Conservation (phyloP, 2,113 vertebrate species). For the Indri indri region DNA sequence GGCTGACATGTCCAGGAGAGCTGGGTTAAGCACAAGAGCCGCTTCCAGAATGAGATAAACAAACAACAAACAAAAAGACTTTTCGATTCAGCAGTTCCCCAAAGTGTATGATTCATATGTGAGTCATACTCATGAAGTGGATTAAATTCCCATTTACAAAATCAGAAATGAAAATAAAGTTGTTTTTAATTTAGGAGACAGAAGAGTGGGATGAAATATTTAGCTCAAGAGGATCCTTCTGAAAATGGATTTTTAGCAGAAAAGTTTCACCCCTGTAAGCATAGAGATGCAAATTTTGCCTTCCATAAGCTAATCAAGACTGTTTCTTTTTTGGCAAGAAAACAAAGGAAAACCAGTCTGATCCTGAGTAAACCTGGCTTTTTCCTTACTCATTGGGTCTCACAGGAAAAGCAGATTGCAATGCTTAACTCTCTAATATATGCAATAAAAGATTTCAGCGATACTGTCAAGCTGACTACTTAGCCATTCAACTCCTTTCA, state of each 20-base stretch:
- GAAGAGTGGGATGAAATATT: conserved; percentile 40
- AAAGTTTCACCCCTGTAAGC: conserved; percentile 45
- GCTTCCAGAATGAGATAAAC: conserved; percentile 53
- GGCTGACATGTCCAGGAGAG: background rate
- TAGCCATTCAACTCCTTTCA: conserved; percentile 76
- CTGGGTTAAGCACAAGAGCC: background rate
- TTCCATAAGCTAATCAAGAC: conserved; percentile 64
- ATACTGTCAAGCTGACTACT: conserved; percentile 73
- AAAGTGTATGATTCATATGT: conserved; percentile 31
- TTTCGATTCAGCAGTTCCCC: background rate
- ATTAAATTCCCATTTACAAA: conserved; percentile 35
- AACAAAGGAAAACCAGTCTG: conserved; percentile 65
- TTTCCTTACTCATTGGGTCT: conserved; percentile 71
- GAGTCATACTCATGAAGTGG: conserved; percentile 59
- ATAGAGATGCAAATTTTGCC: conserved; percentile 56
- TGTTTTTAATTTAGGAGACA: conserved; percentile 77
- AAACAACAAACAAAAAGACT: conserved; percentile 56
- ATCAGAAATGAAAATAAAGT: conserved; percentile 59
- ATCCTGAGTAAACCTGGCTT: conserved; percentile 71
- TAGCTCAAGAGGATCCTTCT: conserved; percentile 58
- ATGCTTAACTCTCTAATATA: conserved; percentile 80
- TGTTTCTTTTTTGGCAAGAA: conserved; percentile 66
- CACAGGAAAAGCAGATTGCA: conserved; percentile 73
- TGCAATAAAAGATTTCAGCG: conserved; percentile 75
- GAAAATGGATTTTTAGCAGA: conserved; percentile 51